A percentile compares a stretch with the other conserved stretches of the same genome.
These are phyloP conservation scores for Erebia aethiops DNA, from an alignment of 2,888 invertebrate species.

Conservation along the genomic window DNA sequence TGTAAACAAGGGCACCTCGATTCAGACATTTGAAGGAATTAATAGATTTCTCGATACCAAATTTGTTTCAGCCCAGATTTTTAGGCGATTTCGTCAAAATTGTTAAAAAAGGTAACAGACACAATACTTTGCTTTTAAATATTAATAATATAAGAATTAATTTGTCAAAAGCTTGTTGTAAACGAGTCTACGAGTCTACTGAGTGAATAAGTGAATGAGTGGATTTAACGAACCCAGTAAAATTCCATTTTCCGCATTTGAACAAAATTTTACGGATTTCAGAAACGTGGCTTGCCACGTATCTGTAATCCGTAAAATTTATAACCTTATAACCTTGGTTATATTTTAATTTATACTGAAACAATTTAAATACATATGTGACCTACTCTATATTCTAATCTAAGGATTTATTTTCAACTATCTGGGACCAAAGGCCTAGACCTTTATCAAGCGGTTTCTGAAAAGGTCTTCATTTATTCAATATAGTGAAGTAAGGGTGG, in stretches of 20 bases:
- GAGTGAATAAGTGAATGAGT: conserved; percentile 17
- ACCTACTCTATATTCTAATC: not conserved
- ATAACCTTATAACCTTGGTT: no score
- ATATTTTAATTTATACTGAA: conserved; percentile 26
- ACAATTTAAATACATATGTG: conserved; percentile 2
- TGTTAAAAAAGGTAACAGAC: no score
- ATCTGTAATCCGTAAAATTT: no score
- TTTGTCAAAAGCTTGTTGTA: not conserved
- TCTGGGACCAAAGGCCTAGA: no score
- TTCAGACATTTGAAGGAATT: no score
- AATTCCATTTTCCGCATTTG: conserved; percentile 13
- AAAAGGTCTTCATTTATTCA: not conserved
- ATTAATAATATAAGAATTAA: no score
- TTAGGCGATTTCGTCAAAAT: no score
- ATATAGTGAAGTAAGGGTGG: no score
- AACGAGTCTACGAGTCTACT: conserved; percentile 9
- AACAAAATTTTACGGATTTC: conserved; percentile 15
- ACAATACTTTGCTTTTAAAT: no score
- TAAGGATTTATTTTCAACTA: not conserved
- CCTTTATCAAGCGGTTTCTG: not conserved
- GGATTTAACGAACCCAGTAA: conserved; percentile 29
- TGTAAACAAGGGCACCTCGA: no score
- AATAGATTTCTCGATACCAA: no score
- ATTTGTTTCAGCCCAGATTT: no score
- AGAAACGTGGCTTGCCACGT: conserved; percentile 9